Percentiles rank a stretch among this genome's conserved stretches.
These are phyloP conservation scores for Tachycineta bicolor DNA, from an alignment of 2,113 vertebrate genomes.

Conservation along the genomic window DNA sequence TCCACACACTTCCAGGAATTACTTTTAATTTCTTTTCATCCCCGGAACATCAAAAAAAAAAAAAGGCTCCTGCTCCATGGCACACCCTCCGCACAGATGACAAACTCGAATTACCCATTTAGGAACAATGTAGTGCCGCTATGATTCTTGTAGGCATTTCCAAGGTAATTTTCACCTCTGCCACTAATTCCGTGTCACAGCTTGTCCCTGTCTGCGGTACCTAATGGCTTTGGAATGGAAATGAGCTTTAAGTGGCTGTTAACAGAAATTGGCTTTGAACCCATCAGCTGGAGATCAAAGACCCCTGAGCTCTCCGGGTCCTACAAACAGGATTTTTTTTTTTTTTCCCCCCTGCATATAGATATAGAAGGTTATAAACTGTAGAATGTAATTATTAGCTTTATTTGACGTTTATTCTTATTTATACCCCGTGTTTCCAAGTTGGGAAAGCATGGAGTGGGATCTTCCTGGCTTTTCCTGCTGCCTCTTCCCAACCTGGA, in stretches of 20 bases:
- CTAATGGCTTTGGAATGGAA: conserved; percentile 15
- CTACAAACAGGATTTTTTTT: background rate
- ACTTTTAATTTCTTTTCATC: background rate
- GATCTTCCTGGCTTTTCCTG: background rate
- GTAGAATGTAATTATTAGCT: background rate
- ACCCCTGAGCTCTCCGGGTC: background rate
- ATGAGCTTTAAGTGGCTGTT: conserved; percentile 32
- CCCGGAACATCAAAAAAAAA: background rate
- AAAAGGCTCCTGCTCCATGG: background rate
- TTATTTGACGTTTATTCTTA: background rate
- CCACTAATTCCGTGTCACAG: conserved; percentile 17
- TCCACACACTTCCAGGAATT: background rate
- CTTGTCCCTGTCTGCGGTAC: background rate
- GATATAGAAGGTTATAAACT: background rate
- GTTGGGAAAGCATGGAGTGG: background rate
- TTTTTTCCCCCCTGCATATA: background rate
- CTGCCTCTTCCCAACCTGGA: background rate
- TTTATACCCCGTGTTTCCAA: background rate
- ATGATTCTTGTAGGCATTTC: background rate
- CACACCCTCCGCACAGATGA: background rate
- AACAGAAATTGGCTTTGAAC: conserved; percentile 30
- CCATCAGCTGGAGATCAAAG: background rate
- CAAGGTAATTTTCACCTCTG: conserved; percentile 23
- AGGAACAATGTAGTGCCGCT: background rate
- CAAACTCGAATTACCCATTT: background rate